A percentile compares a stretch with the other conserved stretches of the same genome.
These are phyloP conservation scores for Agonum fuliginosum DNA, from an alignment of 2,888 invertebrate species.

Conservation along the genomic window DNA sequence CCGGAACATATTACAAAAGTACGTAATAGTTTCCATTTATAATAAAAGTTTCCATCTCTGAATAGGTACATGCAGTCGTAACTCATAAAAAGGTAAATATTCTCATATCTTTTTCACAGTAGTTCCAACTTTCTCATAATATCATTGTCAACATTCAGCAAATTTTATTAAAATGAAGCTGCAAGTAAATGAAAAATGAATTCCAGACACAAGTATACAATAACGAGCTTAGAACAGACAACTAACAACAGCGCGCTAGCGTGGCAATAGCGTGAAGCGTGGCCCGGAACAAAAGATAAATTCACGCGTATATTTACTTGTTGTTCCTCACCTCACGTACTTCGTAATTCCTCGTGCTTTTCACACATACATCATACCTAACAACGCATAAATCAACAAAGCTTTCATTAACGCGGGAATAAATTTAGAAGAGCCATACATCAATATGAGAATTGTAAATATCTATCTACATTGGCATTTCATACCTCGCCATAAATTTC, in stretches of 20 bases:
- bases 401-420: slow-evolving; percentile 7
- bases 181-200: slow-evolving; percentile 7
- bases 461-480: no score
- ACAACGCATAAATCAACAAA: slow-evolving; percentile 17
- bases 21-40: no score
- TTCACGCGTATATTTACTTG: slow-evolving; percentile 10
- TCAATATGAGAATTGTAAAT: slow-evolving; percentile 11
- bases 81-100: not conserved
- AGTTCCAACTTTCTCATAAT: slow-evolving; percentile 15
- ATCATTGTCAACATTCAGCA: slow-evolving; percentile 15
- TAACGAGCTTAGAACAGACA: slow-evolving; percentile 12
- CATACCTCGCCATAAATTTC: no score
- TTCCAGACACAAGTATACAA: not conserved
- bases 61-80: no score
- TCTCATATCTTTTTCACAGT: not conserved
- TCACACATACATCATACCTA: slow-evolving; percentile 4
- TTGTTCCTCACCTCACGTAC: not conserved
- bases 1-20: no score
- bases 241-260: not conserved
- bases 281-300: slow-evolving; percentile 29
- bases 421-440: not conserved
- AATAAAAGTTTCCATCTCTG: no score
- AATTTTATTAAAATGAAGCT: slow-evolving; percentile 25
- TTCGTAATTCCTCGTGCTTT: slow-evolving; percentile 1
- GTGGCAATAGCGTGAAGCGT: no score